A percentile compares a stretch with the other conserved stretches of the same genome.
These are phyloP conservation scores for Leptogaster cylindrica DNA, from an alignment of 2,888 invertebrate genomes.

Conservation along the genomic window DNA sequence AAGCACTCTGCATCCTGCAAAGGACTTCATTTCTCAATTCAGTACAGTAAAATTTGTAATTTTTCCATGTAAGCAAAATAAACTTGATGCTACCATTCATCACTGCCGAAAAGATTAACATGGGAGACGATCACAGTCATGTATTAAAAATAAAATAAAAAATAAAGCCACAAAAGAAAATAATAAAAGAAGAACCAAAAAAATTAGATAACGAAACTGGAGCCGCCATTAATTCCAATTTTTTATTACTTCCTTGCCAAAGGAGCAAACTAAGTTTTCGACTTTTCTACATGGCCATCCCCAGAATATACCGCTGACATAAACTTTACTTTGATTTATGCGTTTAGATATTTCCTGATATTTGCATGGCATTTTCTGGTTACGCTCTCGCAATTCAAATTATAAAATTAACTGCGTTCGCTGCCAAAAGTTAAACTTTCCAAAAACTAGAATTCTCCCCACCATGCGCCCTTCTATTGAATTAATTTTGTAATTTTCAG, in stretches of 20 bases:
- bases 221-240: slow-evolving; percentile 9
- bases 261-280: neutral
- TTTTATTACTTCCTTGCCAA: neutral
- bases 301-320: neutral
- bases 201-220: neutral
- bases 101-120: neutral
- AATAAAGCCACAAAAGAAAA: too few species aligned
- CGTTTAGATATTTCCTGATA: neutral
- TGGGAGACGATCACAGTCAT: neutral
- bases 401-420: neutral
- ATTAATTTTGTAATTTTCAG: too few species aligned
- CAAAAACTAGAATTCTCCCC: too few species aligned
- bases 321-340: neutral
- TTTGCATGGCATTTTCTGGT: neutral
- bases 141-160: neutral
- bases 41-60: too few species aligned
- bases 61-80: neutral
- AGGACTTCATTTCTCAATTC: too few species aligned
- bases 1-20: too few species aligned
- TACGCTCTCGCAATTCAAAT: too few species aligned
- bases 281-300: too few species aligned
- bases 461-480: too few species aligned
- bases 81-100: neutral
- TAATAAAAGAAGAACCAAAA: too few species aligned
- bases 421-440: too few species aligned